These are phyloP conservation scores for Lynx canadensis DNA, from an alignment of 2,113 vertebrate genomes.

Conservation along the genomic window DNA sequence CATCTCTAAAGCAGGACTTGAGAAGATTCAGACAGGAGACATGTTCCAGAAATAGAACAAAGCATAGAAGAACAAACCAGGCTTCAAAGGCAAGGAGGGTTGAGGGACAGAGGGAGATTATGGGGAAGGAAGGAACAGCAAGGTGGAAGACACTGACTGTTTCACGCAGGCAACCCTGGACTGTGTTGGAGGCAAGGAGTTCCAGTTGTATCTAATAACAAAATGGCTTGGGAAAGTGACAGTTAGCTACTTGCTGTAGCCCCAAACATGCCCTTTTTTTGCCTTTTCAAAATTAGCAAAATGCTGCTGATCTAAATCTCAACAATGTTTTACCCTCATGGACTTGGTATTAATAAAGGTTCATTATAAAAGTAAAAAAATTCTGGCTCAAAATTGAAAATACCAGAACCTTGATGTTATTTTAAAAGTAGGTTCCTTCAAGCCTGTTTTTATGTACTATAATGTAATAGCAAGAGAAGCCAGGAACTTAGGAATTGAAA, in stretches of 20 bases:
- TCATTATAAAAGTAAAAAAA: slow-evolving; percentile 13
- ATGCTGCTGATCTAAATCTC: not conserved
- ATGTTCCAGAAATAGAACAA: slow-evolving; percentile 45
- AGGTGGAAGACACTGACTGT: not conserved
- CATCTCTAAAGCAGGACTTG: not conserved
- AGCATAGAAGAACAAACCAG: not conserved
- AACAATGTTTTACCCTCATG: not conserved
- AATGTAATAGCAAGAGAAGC: not conserved
- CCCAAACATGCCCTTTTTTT: not conserved
- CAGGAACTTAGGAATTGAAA: not conserved
- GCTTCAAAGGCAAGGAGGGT: not conserved
- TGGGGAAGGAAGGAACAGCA: not conserved
- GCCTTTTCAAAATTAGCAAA: slow-evolving; percentile 12
- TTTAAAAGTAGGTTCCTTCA: not conserved
- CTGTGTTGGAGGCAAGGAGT: not conserved
- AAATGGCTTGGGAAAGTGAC: not conserved
- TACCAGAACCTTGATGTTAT: not conserved
- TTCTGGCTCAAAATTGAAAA: not conserved
- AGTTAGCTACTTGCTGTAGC: not conserved
- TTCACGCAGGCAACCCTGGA: not conserved
- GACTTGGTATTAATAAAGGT: not conserved
- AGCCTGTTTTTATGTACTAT: not conserved
- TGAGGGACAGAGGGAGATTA: not conserved
- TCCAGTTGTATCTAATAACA: not conserved
- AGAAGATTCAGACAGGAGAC: not conserved